Base-by-base conservation (phyloP, 2,888 invertebrate species). In the Eucriotettix oculatus region DNA sequence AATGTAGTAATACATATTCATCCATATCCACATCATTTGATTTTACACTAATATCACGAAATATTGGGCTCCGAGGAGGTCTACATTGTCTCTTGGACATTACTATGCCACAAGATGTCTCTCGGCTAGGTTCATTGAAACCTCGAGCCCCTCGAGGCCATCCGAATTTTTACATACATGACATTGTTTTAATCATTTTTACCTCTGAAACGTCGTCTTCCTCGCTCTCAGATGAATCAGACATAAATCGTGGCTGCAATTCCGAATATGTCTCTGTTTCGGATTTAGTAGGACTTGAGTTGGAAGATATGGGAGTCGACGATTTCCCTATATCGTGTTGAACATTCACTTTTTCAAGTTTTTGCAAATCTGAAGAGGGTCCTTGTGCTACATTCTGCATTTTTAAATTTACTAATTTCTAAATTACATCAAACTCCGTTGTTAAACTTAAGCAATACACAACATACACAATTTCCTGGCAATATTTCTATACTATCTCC, bases 191-290 rank as follows among this genome's bases (percentile, higher is more conserved):
- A 48, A 57, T 60, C 60, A 62, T 60, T 62, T 72, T 83, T 85
- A 94, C 93, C 90, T 93, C 93, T 72, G 92, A 93, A 75, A 90
- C 90, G 78, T 93, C 93, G 76, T 93, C 94, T 78, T 93, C 93
- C 76, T 94, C 94, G 76, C 92, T 93, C 80, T 91, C 93, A 72
- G 93, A 93, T 75, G 92, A 85, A 81, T 92, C 92, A 77, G 90
- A 87, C 81, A 90, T 90, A 82, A 85, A 89, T 79, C 87, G 87
- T 73, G 87, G 86, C 75, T 86, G 88, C 74, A 83, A 78, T 77
- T 87, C 88, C 73, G 86, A 85, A 79, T 84, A 86, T 75, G 88
- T 89, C 81, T 90, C 90, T 74, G 87, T 88, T 80, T 87, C 87
- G 74, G 89, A 86, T 79, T 86, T 86, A 74, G 84, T 84, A 76